A percentile compares a stretch with the other conserved stretches of the same genome.
These are phyloP conservation scores for Mnemiopsis leidyi DNA, from an alignment of 37 sponge, comb jelly and placozoan species.

Conservation along the genomic window DNA sequence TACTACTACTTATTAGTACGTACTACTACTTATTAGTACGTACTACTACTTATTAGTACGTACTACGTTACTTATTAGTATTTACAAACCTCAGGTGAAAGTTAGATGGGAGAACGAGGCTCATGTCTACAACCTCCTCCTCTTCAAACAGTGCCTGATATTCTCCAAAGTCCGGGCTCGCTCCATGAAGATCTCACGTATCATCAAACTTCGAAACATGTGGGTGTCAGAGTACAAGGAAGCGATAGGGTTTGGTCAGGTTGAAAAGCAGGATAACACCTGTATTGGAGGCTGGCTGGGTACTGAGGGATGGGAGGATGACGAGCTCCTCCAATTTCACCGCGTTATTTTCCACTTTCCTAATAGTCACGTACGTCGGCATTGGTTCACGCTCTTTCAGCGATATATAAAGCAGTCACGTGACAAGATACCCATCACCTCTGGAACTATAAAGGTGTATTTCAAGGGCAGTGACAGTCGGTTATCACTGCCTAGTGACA, in stretches of 20 bases:
- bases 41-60: too few relatives aligned
- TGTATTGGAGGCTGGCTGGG: conserved; percentile 54
- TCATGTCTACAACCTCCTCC: conserved; percentile 50
- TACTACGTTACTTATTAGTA: too few relatives aligned
- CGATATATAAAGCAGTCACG: conserved; percentile 44
- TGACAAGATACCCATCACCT: not conserved
- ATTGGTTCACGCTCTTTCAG: conserved; percentile 39
- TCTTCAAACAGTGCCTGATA: conserved; percentile 57
- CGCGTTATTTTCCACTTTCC: conserved; percentile 56
- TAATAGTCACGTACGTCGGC: not conserved
- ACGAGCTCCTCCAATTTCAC: not conserved
- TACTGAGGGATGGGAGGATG: conserved; percentile 21
- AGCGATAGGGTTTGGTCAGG: conserved; percentile 33
- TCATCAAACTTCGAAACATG: conserved; percentile 51
- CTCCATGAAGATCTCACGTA: conserved; percentile 55
- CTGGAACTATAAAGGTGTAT: conserved; percentile 53
- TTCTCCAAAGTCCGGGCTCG: not conserved
- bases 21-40: too few relatives aligned
- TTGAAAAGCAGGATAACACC: conserved; percentile 59
- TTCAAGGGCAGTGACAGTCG: conserved; percentile 64
- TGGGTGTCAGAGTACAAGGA: conserved; percentile 41
- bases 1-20: too few relatives aligned
- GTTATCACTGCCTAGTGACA: conserved; percentile 18
- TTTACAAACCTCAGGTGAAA: conserved; percentile 36
- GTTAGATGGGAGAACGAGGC: conserved; percentile 37